Evolutionary conservation across 53 echinoderm and acorn worm species (phyloP), one percentile per base, ranked within the genome.

Genomic region (Arbacia lixula): DNA sequence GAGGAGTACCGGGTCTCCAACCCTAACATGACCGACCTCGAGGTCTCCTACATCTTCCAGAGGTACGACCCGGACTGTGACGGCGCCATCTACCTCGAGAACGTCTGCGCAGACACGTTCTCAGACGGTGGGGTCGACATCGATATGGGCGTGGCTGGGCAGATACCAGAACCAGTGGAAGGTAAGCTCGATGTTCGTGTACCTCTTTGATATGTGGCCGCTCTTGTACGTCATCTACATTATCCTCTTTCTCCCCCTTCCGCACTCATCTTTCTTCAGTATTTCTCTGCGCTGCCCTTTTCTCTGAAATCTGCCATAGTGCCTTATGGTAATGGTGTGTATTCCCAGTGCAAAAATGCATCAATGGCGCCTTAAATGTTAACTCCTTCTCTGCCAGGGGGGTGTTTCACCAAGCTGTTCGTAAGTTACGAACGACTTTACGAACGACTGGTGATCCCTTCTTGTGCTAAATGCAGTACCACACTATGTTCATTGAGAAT

Each of bases 1-100:
- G 43, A 62, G 2, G 82, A 81, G 52, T 81, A 81, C 64, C 61
- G 82, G 16, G 16, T 19, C 2, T 17, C 43, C n/a, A 81, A 81
- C 64, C 82, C 82, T 1, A 81, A 81, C 64, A 81, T 81, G 82
- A 81, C 82, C 1, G 82, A 81, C n/a, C 21, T 50, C 3, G 82
- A 81, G 43, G 64, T 81, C 12, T 46, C 41, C 0, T 1, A 38
- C 20, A 46, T 81, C n/a, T 81, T 81, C 64, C 82, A 49, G 64
- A 81, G 63, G 34, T 81, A 81, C 64, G 82, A 81, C 22, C 64
- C 82, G 5, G 82, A 81, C 50, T 32, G 46, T 43, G 82, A 81
- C n/a, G 82, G 82, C 29, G 56, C 35, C 28, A 81, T 81, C 64
- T 63, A 46, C 35, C 24, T 81, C n/a, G 82, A 81, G 35, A 51